Conservation (phyloP, 2,797 vertebrate genomes). For the Glossophaga mutica region DNA sequence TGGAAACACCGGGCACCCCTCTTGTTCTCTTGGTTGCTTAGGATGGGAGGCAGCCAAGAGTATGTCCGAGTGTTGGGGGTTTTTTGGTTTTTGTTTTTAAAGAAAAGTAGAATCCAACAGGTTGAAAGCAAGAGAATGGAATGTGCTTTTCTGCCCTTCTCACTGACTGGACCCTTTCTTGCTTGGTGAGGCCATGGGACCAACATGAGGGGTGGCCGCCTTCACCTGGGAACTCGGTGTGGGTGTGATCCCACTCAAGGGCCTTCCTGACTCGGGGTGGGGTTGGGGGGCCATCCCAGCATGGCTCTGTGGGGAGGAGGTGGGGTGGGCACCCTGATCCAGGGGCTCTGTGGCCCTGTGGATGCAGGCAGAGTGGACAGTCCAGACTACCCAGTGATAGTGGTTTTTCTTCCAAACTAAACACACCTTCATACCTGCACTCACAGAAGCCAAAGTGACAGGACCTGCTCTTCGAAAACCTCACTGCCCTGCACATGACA, state of each 20-base stretch:
- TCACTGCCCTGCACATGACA: neutral
- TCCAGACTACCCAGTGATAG: neutral
- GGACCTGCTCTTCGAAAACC: neutral
- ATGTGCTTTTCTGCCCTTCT: neutral
- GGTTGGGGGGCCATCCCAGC: accelerated
- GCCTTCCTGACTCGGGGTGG: accelerated
- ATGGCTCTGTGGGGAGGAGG: neutral
- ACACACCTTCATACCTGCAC: neutral
- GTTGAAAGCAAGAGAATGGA: neutral
- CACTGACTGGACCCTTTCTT: neutral
- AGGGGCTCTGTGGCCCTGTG: neutral
- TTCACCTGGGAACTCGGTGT: neutral
- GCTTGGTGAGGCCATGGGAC: accelerated
- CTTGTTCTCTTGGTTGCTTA: neutral
- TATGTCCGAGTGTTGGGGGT: neutral
- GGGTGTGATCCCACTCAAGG: neutral
- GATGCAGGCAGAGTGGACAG: neutral
- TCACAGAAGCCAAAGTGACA: neutral
- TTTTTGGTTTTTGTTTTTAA: neutral
- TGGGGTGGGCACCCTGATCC: neutral
- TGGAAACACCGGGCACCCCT: conserved; percentile 41
- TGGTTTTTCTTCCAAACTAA: neutral
- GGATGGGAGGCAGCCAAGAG: neutral
- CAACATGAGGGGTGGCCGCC: neutral
- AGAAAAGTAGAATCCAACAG: neutral